Conservation (phyloP, 1,140 invertebrate genomes). For the Saccostrea cuccullata region DNA sequence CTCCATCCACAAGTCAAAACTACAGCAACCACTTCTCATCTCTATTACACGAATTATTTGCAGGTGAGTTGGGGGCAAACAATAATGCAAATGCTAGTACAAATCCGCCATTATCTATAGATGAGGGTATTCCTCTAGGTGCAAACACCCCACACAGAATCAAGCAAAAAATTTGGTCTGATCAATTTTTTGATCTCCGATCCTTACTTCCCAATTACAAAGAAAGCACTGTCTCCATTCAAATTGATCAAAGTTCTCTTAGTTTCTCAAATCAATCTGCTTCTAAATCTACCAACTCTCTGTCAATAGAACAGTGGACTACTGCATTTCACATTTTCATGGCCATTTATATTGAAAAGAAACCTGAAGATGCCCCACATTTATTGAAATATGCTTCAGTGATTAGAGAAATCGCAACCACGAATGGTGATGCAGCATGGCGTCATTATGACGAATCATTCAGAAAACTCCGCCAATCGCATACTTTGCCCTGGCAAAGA, state of each 20-base stretch:
- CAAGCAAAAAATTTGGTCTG: slow-evolving; percentile 48
- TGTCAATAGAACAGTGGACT: slow-evolving; percentile 40
- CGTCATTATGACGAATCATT: slow-evolving; percentile 44
- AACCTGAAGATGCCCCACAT: slow-evolving; percentile 28
- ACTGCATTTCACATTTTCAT: slow-evolving; percentile 43
- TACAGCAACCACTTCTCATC: background rate
- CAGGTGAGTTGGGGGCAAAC: slow-evolving; percentile 23
- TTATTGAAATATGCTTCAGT: slow-evolving; percentile 33
- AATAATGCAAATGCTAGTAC: background rate
- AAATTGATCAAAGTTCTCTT: slow-evolving; percentile 14
- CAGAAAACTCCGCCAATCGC: slow-evolving; percentile 3
- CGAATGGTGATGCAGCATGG: slow-evolving; percentile 41
- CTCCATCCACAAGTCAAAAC: background rate
- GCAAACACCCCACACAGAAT: slow-evolving; percentile 11
- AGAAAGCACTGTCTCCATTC: slow-evolving; percentile 10
- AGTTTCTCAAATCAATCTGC: background rate
- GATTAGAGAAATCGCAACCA: slow-evolving; percentile 20
- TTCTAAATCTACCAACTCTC: too few relatives aligned
- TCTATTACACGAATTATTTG: background rate
- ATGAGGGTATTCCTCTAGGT: slow-evolving; percentile 15
- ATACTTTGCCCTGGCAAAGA: slow-evolving; percentile 39
- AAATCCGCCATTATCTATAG: background rate
- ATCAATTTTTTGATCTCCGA: slow-evolving; percentile 39
- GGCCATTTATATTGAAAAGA: slow-evolving; percentile 43
- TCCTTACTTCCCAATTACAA: slow-evolving; percentile 25